Evolutionary conservation across 2,797 vertebrate species (phyloP).

Genomic region (Tangara arthus): DNA sequence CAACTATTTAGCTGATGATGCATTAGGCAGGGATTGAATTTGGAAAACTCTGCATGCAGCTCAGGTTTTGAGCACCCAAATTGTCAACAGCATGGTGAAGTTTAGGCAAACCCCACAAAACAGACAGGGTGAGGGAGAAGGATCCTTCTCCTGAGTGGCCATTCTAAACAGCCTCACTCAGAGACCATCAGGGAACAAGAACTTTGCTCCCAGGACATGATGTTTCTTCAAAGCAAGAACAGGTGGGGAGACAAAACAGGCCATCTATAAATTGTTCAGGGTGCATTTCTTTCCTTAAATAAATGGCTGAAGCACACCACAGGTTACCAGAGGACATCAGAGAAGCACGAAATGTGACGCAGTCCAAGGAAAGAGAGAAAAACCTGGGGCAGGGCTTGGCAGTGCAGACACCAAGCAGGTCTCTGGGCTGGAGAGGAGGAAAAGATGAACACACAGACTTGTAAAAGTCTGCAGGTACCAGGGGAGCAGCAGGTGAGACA

Average conservation of each 20-base stretch:
- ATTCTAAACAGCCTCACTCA: neutral
- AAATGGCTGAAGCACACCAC: neutral
- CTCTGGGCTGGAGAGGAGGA: neutral
- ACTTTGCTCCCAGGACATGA: neutral
- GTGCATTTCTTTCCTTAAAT: neutral
- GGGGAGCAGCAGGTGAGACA: neutral
- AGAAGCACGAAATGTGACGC: neutral
- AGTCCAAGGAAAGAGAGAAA: neutral
- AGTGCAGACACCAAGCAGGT: neutral
- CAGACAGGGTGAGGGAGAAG: neutral
- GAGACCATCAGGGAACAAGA: neutral
- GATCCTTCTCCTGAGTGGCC: neutral
- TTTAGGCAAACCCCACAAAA: neutral
- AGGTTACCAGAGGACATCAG: neutral
- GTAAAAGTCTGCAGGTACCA: neutral
- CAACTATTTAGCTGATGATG: neutral
- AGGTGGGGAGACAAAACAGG: neutral
- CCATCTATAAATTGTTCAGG: neutral
- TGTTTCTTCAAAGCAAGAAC: neutral
- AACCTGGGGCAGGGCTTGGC: neutral
- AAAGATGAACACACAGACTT: neutral
- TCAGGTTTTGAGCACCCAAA: neutral
- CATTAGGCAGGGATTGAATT: neutral
- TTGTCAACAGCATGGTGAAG: neutral
- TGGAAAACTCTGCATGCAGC: accelerated